Evolutionary conservation across 92 coral and sea anemone genomes (phyloP).

Genomic region (Epizoanthus ramosus): DNA sequence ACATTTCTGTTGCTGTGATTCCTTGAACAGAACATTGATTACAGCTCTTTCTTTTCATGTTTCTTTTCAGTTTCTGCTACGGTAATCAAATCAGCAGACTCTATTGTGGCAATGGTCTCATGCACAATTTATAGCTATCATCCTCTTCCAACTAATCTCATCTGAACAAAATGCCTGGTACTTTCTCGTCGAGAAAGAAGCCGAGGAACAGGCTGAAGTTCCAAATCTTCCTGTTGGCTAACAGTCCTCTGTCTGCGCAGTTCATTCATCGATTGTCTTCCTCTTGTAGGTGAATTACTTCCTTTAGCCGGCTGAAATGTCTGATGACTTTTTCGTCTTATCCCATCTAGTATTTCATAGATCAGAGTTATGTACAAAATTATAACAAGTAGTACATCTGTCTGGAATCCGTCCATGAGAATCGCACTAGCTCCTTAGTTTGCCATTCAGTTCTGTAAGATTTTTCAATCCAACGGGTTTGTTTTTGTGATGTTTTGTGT

Average conservation of each 20-base stretch:
- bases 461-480: not conserved
- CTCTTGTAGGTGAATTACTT: not conserved
- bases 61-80: too few species aligned
- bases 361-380: constrained; percentile 63
- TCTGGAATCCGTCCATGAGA: constrained; percentile 62
- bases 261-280: constrained; percentile 16
- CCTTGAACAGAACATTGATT: too few species aligned
- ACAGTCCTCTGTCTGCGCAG: constrained; percentile 9
- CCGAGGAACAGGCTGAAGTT: not conserved
- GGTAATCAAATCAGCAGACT: too few species aligned
- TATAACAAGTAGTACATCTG: constrained; percentile 57
- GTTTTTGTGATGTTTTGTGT: not conserved
- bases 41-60: too few species aligned
- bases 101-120: too few species aligned
- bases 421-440: not conserved
- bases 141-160: constrained; percentile 58
- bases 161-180: constrained; percentile 64
- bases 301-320: constrained; percentile 34
- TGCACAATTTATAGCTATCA: not conserved
- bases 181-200: constrained; percentile 30
- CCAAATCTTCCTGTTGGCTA: constrained; percentile 4
- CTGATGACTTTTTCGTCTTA: constrained; percentile 45
- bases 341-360: constrained; percentile 59
- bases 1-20: too few species aligned
- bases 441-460: too few species aligned